Conservation (phyloP, 2,113 vertebrate species). For the Lepus americanus region DNA sequence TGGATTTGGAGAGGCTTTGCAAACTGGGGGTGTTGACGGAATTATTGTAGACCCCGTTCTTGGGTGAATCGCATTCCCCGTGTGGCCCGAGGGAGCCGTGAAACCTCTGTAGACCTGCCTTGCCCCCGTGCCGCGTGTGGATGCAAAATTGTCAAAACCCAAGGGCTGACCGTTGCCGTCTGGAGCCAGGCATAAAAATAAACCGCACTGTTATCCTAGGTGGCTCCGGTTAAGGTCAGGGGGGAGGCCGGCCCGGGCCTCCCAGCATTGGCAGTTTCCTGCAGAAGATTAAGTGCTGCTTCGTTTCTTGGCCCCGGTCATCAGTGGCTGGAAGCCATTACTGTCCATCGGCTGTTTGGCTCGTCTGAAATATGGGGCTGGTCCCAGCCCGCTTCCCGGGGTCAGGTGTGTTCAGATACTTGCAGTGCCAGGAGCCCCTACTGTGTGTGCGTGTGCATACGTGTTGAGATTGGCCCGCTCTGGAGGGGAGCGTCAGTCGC, state of each 20-base stretch:
- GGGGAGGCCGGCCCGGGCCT: constrained; percentile 69
- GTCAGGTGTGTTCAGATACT: constrained; percentile 78
- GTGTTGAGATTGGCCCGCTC: neutral
- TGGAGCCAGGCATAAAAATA: constrained; percentile 78
- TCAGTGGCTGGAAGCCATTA: constrained; percentile 83
- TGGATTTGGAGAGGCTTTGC: constrained; percentile 10
- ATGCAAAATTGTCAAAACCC: constrained; percentile 32
- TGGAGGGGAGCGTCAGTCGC: neutral
- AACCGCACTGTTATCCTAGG: constrained; percentile 81
- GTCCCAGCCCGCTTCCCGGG: constrained; percentile 71
- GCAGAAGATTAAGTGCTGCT: constrained; percentile 79
- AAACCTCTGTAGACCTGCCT: neutral
- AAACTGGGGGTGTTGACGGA: neutral
- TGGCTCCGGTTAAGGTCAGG: constrained; percentile 82
- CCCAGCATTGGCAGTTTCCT: constrained; percentile 74
- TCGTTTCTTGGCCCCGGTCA: constrained; percentile 76
- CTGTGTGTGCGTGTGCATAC: rapidly evolving
- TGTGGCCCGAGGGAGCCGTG: neutral
- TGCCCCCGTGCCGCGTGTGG: neutral
- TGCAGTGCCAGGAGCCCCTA: constrained; percentile 61
- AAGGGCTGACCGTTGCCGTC: constrained; percentile 76
- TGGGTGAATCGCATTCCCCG: neutral
- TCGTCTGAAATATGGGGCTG: constrained; percentile 82
- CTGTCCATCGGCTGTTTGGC: constrained; percentile 83
- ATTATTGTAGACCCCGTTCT: constrained; percentile 32